phyloP scores from a whole-genome alignment of 2,797 vertebrate species.

The Acanthiza pusilla region DNA sequence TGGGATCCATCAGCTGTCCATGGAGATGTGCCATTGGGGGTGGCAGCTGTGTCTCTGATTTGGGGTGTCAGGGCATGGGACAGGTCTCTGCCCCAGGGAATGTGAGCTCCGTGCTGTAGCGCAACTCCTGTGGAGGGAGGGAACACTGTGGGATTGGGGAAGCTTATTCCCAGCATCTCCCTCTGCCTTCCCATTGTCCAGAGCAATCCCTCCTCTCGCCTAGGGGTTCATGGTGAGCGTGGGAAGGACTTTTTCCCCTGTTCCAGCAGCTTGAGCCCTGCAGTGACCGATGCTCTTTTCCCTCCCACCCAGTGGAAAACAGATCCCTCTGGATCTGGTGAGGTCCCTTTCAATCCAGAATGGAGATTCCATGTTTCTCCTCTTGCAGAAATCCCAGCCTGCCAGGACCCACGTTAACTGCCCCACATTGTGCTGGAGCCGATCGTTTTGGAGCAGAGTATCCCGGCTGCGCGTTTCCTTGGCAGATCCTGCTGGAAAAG shows the following conservation, averaged over 20 bases:
- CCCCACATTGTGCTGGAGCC: accelerated
- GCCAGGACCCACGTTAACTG: accelerated
- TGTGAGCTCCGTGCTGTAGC: accelerated
- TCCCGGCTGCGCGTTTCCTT: neutral
- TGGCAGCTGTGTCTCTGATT: neutral
- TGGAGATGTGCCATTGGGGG: accelerated
- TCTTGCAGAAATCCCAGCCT: neutral
- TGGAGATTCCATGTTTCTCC: accelerated
- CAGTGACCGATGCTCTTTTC: neutral
- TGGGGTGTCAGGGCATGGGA: accelerated
- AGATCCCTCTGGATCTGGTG: neutral
- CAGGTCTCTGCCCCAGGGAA: accelerated
- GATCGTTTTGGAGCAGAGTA: neutral
- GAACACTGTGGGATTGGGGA: accelerated
- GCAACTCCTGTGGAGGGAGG: neutral
- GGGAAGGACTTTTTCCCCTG: constrained; percentile 16
- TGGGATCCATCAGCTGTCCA: accelerated
- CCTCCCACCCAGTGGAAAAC: neutral
- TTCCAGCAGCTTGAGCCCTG: neutral
- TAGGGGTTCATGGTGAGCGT: neutral
- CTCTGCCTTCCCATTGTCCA: neutral
- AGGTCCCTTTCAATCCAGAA: neutral
- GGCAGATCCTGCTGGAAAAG: constrained; percentile 25
- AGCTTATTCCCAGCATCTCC: neutral
- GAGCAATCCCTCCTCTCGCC: neutral